Evolutionary conservation across 2,888 invertebrate species (phyloP), one percentile per base, ranked within the genome.

Genomic region (Boloria euphrosyne): DNA sequence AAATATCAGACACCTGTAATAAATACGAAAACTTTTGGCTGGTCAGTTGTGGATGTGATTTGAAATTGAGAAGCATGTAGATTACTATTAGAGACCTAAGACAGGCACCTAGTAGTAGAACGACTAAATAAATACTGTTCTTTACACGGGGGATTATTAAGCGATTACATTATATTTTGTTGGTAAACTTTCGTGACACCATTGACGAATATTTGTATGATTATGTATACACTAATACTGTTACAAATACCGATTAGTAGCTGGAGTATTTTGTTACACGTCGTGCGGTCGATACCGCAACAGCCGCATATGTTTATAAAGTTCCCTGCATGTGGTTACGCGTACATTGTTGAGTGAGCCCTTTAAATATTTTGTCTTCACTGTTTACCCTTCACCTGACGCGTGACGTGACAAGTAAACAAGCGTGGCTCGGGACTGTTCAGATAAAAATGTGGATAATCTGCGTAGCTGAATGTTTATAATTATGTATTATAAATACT

Each of bases 241-340:
- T 59, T 59, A 50, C 49, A 59, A 59, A 50, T 50, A 59, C 49
- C 59, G 49, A 59, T 47, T 65, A 59, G 51, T 64, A 58, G 53
- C 58, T 44, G 14, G 53, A 58, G 50, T 61, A 66, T 66, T 61
- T 51, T 44, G 61, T 61, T 66, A 55, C 66, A 66, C 58, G 49
- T 17, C 65, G 53, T 68, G 68, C 61, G 64, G 70, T 69, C 71
- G 70, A 68, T 70, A 68, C 68, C 62, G 49, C 67, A 61, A 54
- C 49, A 65, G 65, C 66, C 66, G 49, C 65, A 50, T 65, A 49
- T 67, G 71, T 71, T 71, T 67, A 67, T 69, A 46, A 53, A 57
- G 63, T 62, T 55, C 49, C 52, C 53, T 70, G 59, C 65, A 66
- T 66, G 65, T 55, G 66, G 62, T 70, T 66, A 68, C 66, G 61